Conservation (phyloP, 2,113 vertebrate species). For the Rhinogobius similis region DNA sequence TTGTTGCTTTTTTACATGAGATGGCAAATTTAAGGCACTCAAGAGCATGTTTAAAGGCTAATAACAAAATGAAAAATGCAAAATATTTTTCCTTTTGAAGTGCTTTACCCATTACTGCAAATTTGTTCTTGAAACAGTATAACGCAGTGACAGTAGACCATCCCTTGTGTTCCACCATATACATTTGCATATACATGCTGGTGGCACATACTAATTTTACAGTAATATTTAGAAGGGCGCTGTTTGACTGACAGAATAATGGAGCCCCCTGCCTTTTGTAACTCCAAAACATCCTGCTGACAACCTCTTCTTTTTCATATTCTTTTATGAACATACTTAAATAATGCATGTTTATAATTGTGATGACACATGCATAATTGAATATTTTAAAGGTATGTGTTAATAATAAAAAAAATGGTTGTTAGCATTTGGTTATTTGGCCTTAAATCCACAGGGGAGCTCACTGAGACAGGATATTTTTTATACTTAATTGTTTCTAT, state of each 20-base stretch:
- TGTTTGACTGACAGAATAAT: conserved; percentile 2
- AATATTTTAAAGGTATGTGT: no score
- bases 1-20: no score
- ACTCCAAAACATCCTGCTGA: neutral
- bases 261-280: neutral
- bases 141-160: neutral
- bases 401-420: no score
- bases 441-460: neutral
- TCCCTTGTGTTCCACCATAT: neutral
- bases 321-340: neutral
- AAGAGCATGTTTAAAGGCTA: no score
- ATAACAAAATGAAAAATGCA: neutral
- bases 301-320: neutral
- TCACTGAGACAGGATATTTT: neutral
- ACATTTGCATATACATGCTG: neutral
- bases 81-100: neutral
- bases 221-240: neutral
- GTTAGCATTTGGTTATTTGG: neutral
- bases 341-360: no score
- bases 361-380: no score
- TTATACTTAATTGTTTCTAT: neutral
- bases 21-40: no score
- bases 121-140: neutral
- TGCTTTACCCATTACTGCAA: neutral
- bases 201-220: neutral